Evolutionary conservation across 2,888 invertebrate species (phyloP), one percentile per base, ranked within the genome.

Genomic region (Polymixis flavicincta): DNA sequence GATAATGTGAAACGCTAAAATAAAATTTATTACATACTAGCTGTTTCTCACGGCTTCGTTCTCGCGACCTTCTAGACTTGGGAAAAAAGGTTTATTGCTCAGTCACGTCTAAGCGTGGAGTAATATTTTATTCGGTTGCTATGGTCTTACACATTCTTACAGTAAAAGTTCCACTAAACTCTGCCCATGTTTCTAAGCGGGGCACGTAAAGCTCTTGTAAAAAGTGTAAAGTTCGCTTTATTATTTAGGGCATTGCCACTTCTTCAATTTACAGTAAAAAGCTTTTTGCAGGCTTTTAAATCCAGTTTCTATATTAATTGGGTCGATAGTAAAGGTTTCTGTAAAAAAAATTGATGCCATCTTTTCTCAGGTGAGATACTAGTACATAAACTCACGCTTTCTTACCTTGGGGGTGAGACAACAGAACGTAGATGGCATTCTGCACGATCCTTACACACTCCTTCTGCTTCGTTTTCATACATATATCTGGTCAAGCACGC

Each of bases 31-130:
- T 81, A 70, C 78, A 60, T 57, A 77, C 85, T 78, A 81, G 73
- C 78, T 74, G 71, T 79, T 84, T 85, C 69, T 67, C 78, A 73
- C 76, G 76, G 74, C 42, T 84, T 78, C 74, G 71, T 78, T 74
- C 71, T 45, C 59, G 76, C 69, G 85, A 85, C 85, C 87, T 86
- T 85, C 78, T 71, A 57, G 74, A 79, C 85, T 84, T 64, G 78
- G 78, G 74, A 59, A 73, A 84, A 83, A 81, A 84, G 85, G 85
- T 85, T 85, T 86, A 86, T 86, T 81, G 78, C 82, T 71, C 61
- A 81, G 85, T 81, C 86, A 86, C 85, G 86, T 86, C 74, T 84
- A 84, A 84, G 71, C 71, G 76, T 37, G 57, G 45, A 74, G 82
- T 74, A 71, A 85, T 85, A 86, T 85, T 84, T 85, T 81, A 86